These are phyloP conservation scores for Lacerta viridis DNA, from an alignment of 2,797 vertebrate species.

Conservation along the genomic window DNA sequence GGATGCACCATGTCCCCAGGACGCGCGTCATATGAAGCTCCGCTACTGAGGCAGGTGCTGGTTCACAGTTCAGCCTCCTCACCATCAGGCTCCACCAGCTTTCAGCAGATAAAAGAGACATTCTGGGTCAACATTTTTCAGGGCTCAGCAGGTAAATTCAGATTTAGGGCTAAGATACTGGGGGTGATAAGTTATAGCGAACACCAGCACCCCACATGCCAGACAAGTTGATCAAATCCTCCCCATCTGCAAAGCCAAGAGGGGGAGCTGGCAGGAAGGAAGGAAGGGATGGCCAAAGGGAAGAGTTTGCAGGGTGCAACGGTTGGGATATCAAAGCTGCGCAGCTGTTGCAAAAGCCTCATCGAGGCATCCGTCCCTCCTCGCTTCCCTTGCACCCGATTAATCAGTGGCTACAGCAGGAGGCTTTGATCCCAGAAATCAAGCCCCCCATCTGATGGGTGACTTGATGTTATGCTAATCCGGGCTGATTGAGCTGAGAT, in stretches of 20 bases:
- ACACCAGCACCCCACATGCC: background rate
- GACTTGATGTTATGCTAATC: conserved; percentile 79
- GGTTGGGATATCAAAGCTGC: background rate
- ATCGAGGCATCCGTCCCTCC: conserved; percentile 47
- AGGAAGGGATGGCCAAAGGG: background rate
- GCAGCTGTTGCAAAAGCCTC: conserved; percentile 49
- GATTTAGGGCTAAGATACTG: background rate
- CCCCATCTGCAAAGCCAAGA: background rate
- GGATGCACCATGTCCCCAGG: too few relatives aligned
- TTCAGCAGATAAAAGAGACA: background rate
- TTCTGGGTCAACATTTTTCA: background rate
- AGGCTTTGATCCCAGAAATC: conserved; percentile 79
- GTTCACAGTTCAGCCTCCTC: background rate
- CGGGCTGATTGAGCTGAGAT: conserved; percentile 79
- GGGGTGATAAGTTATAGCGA: too few relatives aligned
- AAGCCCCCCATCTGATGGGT: conserved; percentile 75
- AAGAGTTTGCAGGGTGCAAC: conserved; percentile 16
- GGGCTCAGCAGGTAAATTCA: background rate
- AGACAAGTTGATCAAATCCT: background rate
- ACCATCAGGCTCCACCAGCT: background rate
- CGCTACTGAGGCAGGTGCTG: background rate
- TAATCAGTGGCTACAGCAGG: conserved; percentile 66
- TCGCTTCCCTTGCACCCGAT: conserved; percentile 36
- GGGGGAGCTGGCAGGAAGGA: background rate
- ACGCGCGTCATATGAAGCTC: too few relatives aligned